Base-by-base conservation (phyloP, 2,888 invertebrate genomes). In the Synergus laeviventris region DNA sequence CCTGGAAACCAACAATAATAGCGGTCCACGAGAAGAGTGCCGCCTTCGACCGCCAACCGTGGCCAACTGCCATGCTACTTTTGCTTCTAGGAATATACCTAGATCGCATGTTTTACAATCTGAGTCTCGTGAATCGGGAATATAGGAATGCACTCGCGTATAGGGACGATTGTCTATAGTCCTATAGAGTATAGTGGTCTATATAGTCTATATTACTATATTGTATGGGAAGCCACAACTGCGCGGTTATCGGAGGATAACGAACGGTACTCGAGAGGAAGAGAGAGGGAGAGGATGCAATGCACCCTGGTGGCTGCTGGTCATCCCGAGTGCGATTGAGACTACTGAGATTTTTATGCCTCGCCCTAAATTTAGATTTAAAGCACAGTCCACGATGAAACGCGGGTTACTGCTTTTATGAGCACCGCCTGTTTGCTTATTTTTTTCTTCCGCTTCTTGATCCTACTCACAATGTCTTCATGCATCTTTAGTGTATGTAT, bases 1-100 rank as follows among this genome's bases (percentile, higher is more conserved):
- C 87, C 87, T 87, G 87, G 87, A 87, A 87, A 84, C 83, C 85
- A 85, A 86, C 86, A 87, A 86, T 87, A 87, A 86, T 86, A 87
- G 86, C 86, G 85, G 85, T 84, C 79, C 79, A 74, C 77, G 74
- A 78, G 75, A 59, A 64, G 76, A 79, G 79, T 62, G 78, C 73
- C 66, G 82, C 81, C 81, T 81, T 83, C 81, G 82, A 83, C 82
- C 82, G 84, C 81, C 82, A 70, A 82, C 82, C 84, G 84, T 54
- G 54, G 54, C 54, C 54, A 83, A 82, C 82, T 84, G 84, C 81
- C 84, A 78, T 74, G 86, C 84, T 84, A 85, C 84, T 86, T 84
- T 84, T 84, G 83, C 85, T 86, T 86, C 86, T 87, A 83, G 86
- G 87, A 87, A 87, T 85, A 85, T 86, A 86, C 86, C 85, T 85